These are phyloP conservation scores for Hirtodrosophila alboralis DNA, from an alignment of 2,888 invertebrate species.

Conservation along the genomic window DNA sequence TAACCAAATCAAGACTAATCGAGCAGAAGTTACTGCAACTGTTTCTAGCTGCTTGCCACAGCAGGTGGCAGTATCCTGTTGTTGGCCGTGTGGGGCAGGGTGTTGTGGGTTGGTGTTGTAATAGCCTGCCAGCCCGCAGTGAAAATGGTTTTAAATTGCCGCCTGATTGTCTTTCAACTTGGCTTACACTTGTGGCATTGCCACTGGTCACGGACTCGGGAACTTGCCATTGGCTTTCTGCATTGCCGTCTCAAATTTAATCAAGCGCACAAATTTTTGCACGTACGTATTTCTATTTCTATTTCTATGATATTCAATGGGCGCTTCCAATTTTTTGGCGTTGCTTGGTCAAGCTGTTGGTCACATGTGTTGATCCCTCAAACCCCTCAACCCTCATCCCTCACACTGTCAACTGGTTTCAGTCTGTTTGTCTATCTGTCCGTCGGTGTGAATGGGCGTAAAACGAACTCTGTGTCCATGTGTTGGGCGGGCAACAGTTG, in stretches of 20 bases:
- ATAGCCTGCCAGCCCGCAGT: slow-evolving; percentile 52
- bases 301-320: slow-evolving; percentile 67
- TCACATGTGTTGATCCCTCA: slow-evolving; percentile 57
- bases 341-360: slow-evolving; percentile 46
- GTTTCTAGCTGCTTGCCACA: slow-evolving; percentile 36
- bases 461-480: slow-evolving; percentile 47
- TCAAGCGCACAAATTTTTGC: slow-evolving; percentile 79
- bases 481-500: slow-evolving; percentile 67
- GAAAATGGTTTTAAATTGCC: slow-evolving; percentile 78
- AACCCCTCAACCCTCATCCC: neutral
- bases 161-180: slow-evolving; percentile 75
- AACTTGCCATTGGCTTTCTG: slow-evolving; percentile 22
- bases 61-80: slow-evolving; percentile 43
- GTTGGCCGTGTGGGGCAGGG: slow-evolving; percentile 1
- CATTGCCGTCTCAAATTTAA: slow-evolving; percentile 68
- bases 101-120: neutral
- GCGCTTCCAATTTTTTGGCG: slow-evolving; percentile 35
- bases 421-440: slow-evolving; percentile 15
- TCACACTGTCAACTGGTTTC: slow-evolving; percentile 7
- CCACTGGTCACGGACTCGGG: slow-evolving; percentile 45
- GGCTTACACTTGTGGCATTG: slow-evolving; percentile 69
- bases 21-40: slow-evolving; percentile 73
- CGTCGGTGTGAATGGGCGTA: slow-evolving; percentile 65
- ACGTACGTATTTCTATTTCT: slow-evolving; percentile 67
- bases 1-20: slow-evolving; percentile 80